phyloP scores from a whole-genome alignment of 1,140 invertebrate genomes.

The Diorhabda sublineata region DNA sequence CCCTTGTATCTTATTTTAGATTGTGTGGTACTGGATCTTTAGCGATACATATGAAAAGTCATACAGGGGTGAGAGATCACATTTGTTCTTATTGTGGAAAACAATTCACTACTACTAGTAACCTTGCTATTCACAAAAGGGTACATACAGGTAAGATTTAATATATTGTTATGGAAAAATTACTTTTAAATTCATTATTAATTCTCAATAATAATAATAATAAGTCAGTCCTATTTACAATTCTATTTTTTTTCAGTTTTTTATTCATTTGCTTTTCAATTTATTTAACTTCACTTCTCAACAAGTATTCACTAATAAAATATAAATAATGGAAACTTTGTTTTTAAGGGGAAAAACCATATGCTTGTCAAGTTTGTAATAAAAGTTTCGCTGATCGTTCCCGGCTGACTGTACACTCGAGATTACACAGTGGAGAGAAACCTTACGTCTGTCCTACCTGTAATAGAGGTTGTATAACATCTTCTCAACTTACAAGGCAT shows the following conservation, averaged over 20 bases:
- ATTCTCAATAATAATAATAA: no score
- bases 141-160: constrained; percentile 47
- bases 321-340: not conserved
- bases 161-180: no score
- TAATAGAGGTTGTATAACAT: constrained; percentile 43
- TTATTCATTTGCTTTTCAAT: no score
- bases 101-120: constrained; percentile 51
- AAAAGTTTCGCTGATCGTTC: constrained; percentile 51
- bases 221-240: no score
- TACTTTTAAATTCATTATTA: no score
- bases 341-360: constrained; percentile 49
- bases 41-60: constrained; percentile 61
- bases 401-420: constrained; percentile 50
- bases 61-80: constrained; percentile 68
- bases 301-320: not conserved
- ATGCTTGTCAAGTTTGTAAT: constrained; percentile 46
- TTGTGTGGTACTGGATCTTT: constrained; percentile 42
- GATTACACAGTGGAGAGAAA: constrained; percentile 62
- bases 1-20: constrained; percentile 24
- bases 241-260: no score
- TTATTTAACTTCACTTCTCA: no score
- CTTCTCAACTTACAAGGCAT: constrained; percentile 48
- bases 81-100: constrained; percentile 67
- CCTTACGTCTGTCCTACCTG: constrained; percentile 60
- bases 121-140: constrained; percentile 50